Evolutionary conservation across 2,113 vertebrate genomes (phyloP).

Genomic region (Apteryx mantelli): DNA sequence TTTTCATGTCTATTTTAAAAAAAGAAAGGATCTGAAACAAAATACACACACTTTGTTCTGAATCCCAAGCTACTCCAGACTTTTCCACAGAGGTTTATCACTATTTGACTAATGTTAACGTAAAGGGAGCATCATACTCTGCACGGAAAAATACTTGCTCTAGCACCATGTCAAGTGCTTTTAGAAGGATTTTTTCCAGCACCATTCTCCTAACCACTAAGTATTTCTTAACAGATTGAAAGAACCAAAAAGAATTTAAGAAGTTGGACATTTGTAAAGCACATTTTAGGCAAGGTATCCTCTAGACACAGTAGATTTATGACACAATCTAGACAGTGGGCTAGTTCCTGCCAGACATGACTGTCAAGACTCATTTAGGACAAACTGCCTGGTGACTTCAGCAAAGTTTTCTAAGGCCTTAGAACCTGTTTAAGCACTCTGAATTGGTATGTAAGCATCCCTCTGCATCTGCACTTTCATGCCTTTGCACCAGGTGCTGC

Average conservation of each 20-base stretch:
- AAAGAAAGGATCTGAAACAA: neutral
- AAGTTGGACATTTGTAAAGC: neutral
- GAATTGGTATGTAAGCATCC: neutral
- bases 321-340: accelerated
- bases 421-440: neutral
- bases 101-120: neutral
- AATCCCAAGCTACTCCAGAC: neutral
- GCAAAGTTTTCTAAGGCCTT: neutral
- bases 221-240: neutral
- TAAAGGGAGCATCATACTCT: neutral
- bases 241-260: neutral
- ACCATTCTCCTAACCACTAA: neutral
- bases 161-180: neutral
- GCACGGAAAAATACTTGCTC: neutral
- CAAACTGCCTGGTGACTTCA: neutral
- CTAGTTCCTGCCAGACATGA: neutral
- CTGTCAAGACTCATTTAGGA: neutral
- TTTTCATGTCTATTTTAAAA: neutral
- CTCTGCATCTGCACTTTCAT: neutral
- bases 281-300: neutral
- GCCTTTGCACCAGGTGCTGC: neutral
- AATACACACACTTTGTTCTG: neutral
- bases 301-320: neutral
- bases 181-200: neutral
- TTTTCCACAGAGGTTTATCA: neutral